Evolutionary conservation across 1,140 invertebrate genomes (phyloP), one percentile per base, ranked within the genome.

Genomic region (Temnothorax longispinosus): DNA sequence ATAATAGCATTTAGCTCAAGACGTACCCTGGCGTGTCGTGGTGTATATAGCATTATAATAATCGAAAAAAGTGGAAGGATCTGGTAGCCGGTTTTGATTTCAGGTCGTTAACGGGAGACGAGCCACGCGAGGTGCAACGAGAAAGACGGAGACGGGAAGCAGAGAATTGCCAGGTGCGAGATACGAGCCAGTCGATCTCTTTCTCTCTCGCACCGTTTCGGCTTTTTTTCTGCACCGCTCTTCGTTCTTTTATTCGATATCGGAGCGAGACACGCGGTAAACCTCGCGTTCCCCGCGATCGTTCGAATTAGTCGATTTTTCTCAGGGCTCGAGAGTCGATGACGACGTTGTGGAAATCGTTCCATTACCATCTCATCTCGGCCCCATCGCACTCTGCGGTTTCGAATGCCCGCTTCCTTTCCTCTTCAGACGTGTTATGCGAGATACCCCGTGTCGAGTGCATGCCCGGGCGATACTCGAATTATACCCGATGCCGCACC

Each of bases 61-160:
- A 90, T 81, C 86, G 67, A 65, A 85, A 85, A 85, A 78, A 87
- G 72, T 47, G 52, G 54, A 58, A 76, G 64, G 60, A 52, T 84
- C 85, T 89, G 78, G 69, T 76, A 90, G 86, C 85, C 41, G 80
- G 88, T 90, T 86, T 88, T 88, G 89, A 90, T 90, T 90, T 90
- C 89, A 80, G 74, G 78, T 71, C 58, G 89, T 60, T 84, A 84
- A 41, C 69, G 27, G 27, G 27, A 27, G 27, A 27, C 27, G 13
- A 78, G 41, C 75, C 67, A 52, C 47, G 62, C 69, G 56, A 58
- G 58, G 27, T 11, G 72, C 77, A 75, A 74, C 60, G 60, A 38
- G 88, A 54, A 60, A 21, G 84, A 84, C 54, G 54, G 54, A 58
- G 44, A 50, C 56, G 54, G 56, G 62, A 52, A 75, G 47, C 10